These are phyloP conservation scores for Strigamia transsilvanica DNA, from an alignment of 2,888 invertebrate species.

Conservation along the genomic window DNA sequence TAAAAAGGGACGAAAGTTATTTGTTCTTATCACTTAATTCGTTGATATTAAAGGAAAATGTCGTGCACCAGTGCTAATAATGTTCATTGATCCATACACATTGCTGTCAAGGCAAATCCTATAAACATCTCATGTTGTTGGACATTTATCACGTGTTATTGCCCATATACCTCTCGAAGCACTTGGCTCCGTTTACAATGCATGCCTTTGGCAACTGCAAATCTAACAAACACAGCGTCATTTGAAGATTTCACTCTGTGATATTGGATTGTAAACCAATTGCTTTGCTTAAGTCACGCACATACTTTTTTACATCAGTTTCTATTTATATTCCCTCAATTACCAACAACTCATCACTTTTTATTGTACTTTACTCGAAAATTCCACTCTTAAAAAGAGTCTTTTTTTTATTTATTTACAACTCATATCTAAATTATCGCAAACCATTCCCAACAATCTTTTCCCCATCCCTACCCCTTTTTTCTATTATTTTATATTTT, in stretches of 20 bases:
- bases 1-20: neutral
- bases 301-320: conserved; percentile 20
- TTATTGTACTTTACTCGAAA: conserved; percentile 36
- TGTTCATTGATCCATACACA: conserved; percentile 32
- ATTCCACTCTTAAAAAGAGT: neutral
- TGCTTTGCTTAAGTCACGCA: conserved; percentile 26
- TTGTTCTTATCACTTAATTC: conserved; percentile 24
- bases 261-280: conserved; percentile 33
- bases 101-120: conserved; percentile 27
- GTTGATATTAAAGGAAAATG: conserved; percentile 17
- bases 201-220: conserved; percentile 22
- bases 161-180: conserved; percentile 31
- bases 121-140: conserved; percentile 40
- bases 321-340: conserved; percentile 37
- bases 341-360: conserved; percentile 34
- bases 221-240: conserved; percentile 20
- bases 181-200: conserved; percentile 29
- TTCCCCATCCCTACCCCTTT: neutral
- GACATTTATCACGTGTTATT: conserved; percentile 43
- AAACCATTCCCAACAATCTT: conserved; percentile 23
- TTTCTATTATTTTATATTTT: neutral
- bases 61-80: conserved; percentile 26
- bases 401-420: conserved; percentile 41
- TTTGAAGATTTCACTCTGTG: conserved; percentile 19
- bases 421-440: conserved; percentile 31